phyloP scores from a whole-genome alignment of 2,888 invertebrate genomes.

The Steromphala cineraria region DNA sequence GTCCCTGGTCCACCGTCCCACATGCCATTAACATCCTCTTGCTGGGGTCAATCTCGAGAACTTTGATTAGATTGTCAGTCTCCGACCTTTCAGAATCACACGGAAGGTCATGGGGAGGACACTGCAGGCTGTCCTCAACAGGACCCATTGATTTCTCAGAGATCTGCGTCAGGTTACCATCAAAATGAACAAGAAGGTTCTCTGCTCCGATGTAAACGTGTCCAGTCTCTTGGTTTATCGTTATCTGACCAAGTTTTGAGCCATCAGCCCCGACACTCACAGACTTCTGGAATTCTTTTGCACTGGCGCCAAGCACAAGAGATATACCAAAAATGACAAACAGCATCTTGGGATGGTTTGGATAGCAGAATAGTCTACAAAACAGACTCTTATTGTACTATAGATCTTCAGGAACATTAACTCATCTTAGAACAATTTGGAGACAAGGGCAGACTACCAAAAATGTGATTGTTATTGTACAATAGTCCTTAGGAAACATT shows the following conservation, averaged over 20 bases:
- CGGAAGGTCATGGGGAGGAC: conserved; percentile 20
- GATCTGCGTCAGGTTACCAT: conserved; percentile 28
- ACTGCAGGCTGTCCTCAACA: conserved; percentile 16
- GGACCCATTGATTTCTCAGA: conserved; percentile 24
- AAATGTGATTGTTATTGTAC: too few relatives aligned
- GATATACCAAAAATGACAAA: too few relatives aligned
- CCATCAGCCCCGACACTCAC: neutral
- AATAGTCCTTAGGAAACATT: too few relatives aligned
- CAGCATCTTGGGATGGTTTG: too few relatives aligned
- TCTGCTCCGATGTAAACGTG: conserved; percentile 49
- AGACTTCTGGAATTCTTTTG: neutral
- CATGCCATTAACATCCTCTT: conserved; percentile 46
- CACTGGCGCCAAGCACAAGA: neutral
- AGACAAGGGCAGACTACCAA: too few relatives aligned
- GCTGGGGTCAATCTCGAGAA: conserved; percentile 42
- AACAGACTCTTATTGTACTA: too few relatives aligned
- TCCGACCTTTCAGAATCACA: neutral
- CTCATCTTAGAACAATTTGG: too few relatives aligned
- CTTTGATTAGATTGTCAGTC: conserved; percentile 43
- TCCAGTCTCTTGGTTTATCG: conserved; percentile 12
- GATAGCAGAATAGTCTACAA: too few relatives aligned
- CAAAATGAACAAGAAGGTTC: conserved; percentile 47
- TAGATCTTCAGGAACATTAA: too few relatives aligned
- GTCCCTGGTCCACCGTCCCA: conserved; percentile 48
- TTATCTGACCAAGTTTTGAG: conserved; percentile 13